Percentiles rank a stretch among this genome's conserved stretches.
Evolutionary conservation across 2,888 invertebrate genomes (phyloP).

Genomic region (Acrobasis consociella): DNA sequence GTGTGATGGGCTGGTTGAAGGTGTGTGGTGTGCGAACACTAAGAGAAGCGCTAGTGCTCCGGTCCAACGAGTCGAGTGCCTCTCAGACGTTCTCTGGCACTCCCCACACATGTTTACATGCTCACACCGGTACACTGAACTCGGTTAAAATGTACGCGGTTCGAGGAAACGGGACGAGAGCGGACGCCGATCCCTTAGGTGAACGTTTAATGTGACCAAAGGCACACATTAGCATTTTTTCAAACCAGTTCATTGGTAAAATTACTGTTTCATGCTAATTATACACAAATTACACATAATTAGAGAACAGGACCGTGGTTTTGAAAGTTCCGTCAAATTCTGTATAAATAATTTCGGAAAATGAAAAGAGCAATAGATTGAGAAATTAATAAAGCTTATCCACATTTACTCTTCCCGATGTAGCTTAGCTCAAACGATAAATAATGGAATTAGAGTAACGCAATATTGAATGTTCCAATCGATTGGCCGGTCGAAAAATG

Average conservation of each 20-base stretch:
- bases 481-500: conserved; percentile 46
- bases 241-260: conserved; percentile 48
- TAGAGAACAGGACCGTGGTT: conserved; percentile 34
- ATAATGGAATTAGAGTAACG: conserved; percentile 48
- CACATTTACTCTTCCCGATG: conserved; percentile 21
- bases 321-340: conserved; percentile 3
- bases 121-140: conserved; percentile 66
- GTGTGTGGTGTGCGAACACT: not conserved
- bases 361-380: conserved; percentile 3
- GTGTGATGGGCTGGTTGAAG: not conserved
- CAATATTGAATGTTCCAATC: conserved; percentile 49
- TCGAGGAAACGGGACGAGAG: conserved; percentile 64
- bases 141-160: conserved; percentile 65
- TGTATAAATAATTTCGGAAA: not conserved
- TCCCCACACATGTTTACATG: conserved; percentile 52
- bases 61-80: conserved; percentile 9
- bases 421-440: conserved; percentile 34
- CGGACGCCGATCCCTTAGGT: conserved; percentile 49
- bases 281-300: conserved; percentile 31
- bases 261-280: conserved; percentile 38
- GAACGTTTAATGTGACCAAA: conserved; percentile 45
- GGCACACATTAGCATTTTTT: conserved; percentile 39
- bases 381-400: conserved; percentile 19
- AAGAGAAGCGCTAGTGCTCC: not conserved
- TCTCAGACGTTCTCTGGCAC: conserved; percentile 37